These are phyloP conservation scores for Alethe diademata DNA, from an alignment of 2,113 vertebrate genomes.

Conservation along the genomic window DNA sequence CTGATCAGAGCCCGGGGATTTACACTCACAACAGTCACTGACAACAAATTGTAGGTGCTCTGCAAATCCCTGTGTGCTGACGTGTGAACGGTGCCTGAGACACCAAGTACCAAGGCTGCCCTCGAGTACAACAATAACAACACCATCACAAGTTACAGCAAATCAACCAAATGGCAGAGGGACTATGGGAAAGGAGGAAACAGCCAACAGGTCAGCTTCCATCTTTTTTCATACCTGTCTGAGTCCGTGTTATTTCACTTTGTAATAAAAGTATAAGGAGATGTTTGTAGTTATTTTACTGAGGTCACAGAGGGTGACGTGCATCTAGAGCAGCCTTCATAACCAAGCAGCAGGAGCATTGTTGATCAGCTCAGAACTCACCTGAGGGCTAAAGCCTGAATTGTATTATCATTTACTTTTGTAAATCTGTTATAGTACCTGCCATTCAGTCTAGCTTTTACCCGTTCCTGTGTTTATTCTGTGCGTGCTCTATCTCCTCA, in stretches of 20 bases:
- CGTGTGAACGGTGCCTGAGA: background rate
- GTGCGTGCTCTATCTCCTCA: rapidly evolving
- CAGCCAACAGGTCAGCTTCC: background rate
- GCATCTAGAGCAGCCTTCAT: background rate
- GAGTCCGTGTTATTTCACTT: background rate
- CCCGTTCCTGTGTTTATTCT: background rate
- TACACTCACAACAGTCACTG: background rate
- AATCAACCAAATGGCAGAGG: background rate
- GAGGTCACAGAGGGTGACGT: background rate
- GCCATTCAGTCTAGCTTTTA: background rate
- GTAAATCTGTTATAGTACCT: background rate
- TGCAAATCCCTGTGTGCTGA: background rate
- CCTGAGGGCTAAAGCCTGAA: background rate
- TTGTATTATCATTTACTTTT: background rate
- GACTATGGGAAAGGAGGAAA: background rate
- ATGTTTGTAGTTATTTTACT: background rate
- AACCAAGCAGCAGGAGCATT: background rate
- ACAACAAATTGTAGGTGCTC: background rate
- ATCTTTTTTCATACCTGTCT: background rate
- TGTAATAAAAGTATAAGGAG: background rate
- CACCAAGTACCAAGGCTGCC: background rate
- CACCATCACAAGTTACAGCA: background rate
- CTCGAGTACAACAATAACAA: background rate
- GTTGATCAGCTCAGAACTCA: background rate
- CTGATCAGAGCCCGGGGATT: slow-evolving; percentile 6